phyloP scores from a whole-genome alignment of 2,797 vertebrate species.

The Nyctalus aviator region DNA sequence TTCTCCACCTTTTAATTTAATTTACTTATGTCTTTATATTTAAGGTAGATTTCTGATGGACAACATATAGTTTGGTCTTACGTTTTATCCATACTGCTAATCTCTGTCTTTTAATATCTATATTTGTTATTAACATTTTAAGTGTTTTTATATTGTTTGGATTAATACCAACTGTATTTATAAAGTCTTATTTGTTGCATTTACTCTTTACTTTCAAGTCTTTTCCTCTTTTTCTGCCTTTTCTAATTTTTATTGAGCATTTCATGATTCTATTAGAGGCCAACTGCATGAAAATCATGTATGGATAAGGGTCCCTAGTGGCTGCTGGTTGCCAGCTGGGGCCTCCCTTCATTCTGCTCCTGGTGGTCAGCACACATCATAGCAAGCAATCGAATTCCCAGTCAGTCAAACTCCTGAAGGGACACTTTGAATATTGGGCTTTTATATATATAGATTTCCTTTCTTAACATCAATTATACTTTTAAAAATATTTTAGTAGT shows the following conservation, averaged over 20 bases:
- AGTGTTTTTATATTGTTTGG: neutral
- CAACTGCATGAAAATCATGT: no score
- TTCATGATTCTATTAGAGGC: neutral
- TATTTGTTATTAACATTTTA: constrained; percentile 28
- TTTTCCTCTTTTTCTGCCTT: neutral
- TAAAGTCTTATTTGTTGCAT: neutral
- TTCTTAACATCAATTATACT: neutral
- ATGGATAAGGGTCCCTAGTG: no score
- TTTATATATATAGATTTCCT: neutral
- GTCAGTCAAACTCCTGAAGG: no score
- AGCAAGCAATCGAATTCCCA: no score
- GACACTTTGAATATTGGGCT: no score
- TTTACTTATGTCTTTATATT: neutral
- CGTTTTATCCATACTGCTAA: neutral
- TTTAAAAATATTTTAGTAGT: constrained; percentile 1
- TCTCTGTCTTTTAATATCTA: constrained; percentile 21
- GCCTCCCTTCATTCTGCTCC: no score
- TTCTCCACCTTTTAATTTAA: neutral
- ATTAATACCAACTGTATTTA: neutral
- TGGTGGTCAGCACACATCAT: no score
- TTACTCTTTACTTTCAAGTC: neutral
- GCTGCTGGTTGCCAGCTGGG: no score
- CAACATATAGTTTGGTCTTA: neutral
- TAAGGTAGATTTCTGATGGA: neutral
- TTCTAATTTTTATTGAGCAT: neutral